Conservation (phyloP, 2,797 vertebrate genomes). For the Orientallactaga sibirica region DNA sequence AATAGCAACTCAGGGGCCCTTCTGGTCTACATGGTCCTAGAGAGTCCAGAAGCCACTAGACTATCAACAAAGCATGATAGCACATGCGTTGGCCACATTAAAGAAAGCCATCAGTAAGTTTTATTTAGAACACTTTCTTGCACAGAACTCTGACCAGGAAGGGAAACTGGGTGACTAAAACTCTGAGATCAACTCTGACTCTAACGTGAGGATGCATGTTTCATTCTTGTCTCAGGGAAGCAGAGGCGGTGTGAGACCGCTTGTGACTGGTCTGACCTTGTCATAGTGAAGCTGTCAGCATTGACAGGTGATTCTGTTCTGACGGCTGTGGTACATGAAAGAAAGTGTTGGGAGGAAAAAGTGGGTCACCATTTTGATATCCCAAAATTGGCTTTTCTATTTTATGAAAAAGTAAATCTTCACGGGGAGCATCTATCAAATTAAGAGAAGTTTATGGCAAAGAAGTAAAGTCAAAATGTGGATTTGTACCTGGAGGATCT, state of each 20-base stretch:
- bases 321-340: slow-evolving; percentile 28
- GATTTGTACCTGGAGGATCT: not conserved
- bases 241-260: slow-evolving; percentile 39
- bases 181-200: not conserved
- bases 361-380: slow-evolving; percentile 39
- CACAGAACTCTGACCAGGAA: not conserved
- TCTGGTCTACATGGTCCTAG: not conserved
- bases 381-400: not conserved
- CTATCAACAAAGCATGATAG: not conserved
- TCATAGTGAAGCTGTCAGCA: slow-evolving; percentile 13
- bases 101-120: not conserved
- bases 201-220: slow-evolving; percentile 23
- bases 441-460: slow-evolving; percentile 11
- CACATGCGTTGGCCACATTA: not conserved
- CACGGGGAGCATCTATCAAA: not conserved
- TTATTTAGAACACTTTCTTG: not conserved
- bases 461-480: slow-evolving; percentile 37
- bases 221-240: slow-evolving; percentile 50
- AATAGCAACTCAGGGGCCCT: not conserved
- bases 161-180: not conserved
- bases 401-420: slow-evolving; percentile 20
- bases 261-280: slow-evolving; percentile 51
- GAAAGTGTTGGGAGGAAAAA: slow-evolving; percentile 28
- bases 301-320: slow-evolving; percentile 30
- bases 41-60: not conserved